Conservation (phyloP, 1,140 invertebrate genomes). For the Drosophila subobscura region DNA sequence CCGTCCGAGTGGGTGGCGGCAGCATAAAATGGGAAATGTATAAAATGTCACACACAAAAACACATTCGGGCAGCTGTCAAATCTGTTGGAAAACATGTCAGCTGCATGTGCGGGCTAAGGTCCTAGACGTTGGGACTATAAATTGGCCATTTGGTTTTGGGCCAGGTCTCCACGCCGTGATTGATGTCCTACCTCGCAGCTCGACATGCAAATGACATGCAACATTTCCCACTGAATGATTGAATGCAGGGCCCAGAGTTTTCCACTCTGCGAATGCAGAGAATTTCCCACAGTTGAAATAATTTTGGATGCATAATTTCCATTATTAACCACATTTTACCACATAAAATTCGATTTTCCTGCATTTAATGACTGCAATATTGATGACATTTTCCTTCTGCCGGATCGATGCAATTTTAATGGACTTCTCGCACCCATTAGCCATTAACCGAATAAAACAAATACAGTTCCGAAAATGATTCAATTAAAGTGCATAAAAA, state of each 20-base stretch:
- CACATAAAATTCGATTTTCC: slow-evolving; percentile 11
- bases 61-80: slow-evolving; percentile 53
- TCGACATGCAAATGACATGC: not conserved
- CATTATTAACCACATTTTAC: not conserved
- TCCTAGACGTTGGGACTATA: slow-evolving; percentile 16
- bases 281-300: not conserved
- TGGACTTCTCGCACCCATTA: slow-evolving; percentile 15
- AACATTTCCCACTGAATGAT: slow-evolving; percentile 9
- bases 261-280: no score
- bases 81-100: slow-evolving; percentile 52
- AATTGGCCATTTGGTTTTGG: slow-evolving; percentile 34
- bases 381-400: slow-evolving; percentile 39
- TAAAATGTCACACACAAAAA: slow-evolving; percentile 35
- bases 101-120: slow-evolving; percentile 15
- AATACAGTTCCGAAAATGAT: slow-evolving; percentile 42
- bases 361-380: slow-evolving; percentile 22
- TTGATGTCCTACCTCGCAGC: slow-evolving; percentile 22
- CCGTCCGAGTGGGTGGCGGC: not conserved
- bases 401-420: slow-evolving; percentile 36
- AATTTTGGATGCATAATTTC: not conserved
- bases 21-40: slow-evolving; percentile 33
- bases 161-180: not conserved
- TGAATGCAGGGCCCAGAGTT: no score
- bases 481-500: slow-evolving; percentile 46
- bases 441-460: slow-evolving; percentile 31